Conservation (phyloP, 2,113 vertebrate genomes). For the Gopherus evgoodei region DNA sequence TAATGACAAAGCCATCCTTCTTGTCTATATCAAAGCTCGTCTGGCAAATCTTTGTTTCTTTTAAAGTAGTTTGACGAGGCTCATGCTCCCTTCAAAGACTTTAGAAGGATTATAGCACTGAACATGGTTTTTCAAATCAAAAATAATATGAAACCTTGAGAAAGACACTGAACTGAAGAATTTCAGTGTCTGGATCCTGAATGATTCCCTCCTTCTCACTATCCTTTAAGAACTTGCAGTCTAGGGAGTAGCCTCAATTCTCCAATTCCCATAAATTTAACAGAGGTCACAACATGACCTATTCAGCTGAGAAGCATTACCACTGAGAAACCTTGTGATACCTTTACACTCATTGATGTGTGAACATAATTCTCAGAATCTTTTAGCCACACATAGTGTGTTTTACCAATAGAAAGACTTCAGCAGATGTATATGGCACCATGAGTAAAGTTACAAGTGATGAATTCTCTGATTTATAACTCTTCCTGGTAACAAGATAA, state of each 20-base stretch:
- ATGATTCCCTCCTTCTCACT: slow-evolving; percentile 75
- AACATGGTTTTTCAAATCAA: slow-evolving; percentile 48
- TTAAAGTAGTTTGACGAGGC: not conserved
- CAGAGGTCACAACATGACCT: slow-evolving; percentile 76
- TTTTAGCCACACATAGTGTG: slow-evolving; percentile 66
- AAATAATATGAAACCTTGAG: not conserved
- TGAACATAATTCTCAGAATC: slow-evolving; percentile 75
- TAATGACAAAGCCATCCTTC: not conserved
- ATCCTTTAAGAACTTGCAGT: slow-evolving; percentile 73
- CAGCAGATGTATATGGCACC: slow-evolving; percentile 65
- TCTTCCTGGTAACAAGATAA: slow-evolving; percentile 67
- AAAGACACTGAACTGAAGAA: slow-evolving; percentile 49
- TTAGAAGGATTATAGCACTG: slow-evolving; percentile 17
- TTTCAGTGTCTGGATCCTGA: slow-evolving; percentile 71
- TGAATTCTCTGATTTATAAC: slow-evolving; percentile 72
- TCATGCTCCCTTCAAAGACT: slow-evolving; percentile 53
- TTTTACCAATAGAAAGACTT: slow-evolving; percentile 71
- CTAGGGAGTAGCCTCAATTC: slow-evolving; percentile 68
- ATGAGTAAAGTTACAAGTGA: slow-evolving; percentile 72
- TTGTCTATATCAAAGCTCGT: not conserved
- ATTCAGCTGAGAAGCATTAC: slow-evolving; percentile 74
- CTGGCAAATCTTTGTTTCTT: slow-evolving; percentile 34
- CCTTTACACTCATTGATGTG: slow-evolving; percentile 75
- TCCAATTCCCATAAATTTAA: slow-evolving; percentile 77
- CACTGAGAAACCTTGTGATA: slow-evolving; percentile 74